Conservation (phyloP, 2,888 invertebrate genomes). For the Scaptomyza caliginosa region DNA sequence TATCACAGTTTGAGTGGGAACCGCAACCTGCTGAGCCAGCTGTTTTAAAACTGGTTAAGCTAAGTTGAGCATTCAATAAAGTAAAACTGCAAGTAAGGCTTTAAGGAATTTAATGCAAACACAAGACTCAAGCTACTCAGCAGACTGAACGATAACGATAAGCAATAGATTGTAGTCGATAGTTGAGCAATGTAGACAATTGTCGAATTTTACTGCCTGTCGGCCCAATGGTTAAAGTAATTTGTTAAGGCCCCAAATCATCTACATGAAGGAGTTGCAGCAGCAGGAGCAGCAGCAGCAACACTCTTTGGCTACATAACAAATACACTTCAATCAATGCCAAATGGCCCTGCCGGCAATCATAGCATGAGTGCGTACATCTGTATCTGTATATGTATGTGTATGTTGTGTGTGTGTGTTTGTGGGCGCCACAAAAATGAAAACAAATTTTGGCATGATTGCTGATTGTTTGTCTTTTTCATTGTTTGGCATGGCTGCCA, state of each 20-base stretch:
- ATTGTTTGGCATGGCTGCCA: slow-evolving; percentile 67
- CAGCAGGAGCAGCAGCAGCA: slow-evolving; percentile 44
- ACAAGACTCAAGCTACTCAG: slow-evolving; percentile 3
- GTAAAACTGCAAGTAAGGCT: neutral
- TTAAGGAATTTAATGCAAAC: neutral
- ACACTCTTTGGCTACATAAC: slow-evolving; percentile 69
- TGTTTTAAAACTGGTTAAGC: slow-evolving; percentile 12
- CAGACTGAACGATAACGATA: slow-evolving; percentile 31
- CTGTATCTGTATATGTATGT: slow-evolving; percentile 2
- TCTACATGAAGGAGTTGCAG: slow-evolving; percentile 33
- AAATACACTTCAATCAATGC: slow-evolving; percentile 79
- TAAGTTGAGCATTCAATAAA: neutral
- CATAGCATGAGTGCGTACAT: slow-evolving; percentile 55
- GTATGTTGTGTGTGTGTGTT: slow-evolving; percentile 34
- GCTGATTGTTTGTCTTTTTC: slow-evolving; percentile 78
- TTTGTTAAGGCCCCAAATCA: slow-evolving; percentile 46
- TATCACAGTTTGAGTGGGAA: slow-evolving; percentile 18
- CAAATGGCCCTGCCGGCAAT: slow-evolving; percentile 73
- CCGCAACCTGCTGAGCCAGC: slow-evolving; percentile 34
- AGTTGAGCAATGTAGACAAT: slow-evolving; percentile 51
- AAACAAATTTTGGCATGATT: slow-evolving; percentile 80
- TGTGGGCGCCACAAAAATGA: slow-evolving; percentile 77
- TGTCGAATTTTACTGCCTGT: slow-evolving; percentile 46
- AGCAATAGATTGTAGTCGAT: slow-evolving; percentile 35
- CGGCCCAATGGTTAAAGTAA: slow-evolving; percentile 56